Percentiles rank a stretch among this genome's conserved stretches.
Evolutionary conservation across 2,888 invertebrate genomes (phyloP).

Genomic region (Trichacis sp.): DNA sequence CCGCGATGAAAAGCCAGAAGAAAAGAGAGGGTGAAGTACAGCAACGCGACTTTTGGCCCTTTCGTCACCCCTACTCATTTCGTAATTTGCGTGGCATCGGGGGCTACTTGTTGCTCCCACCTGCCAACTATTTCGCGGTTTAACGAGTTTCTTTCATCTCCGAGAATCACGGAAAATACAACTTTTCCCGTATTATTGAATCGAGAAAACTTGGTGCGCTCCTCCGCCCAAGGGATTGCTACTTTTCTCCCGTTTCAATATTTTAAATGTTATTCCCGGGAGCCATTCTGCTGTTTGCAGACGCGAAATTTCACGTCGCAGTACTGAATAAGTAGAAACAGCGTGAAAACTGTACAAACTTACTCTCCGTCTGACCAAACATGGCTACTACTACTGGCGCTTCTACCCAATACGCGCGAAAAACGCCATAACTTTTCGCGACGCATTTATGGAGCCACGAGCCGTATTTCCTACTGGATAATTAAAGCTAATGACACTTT

Average conservation of each 20-base stretch:
- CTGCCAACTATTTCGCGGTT: not conserved
- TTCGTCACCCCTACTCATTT: not conserved
- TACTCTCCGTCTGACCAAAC: constrained; percentile 39
- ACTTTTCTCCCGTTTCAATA: too few species aligned
- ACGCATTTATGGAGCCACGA: not conserved
- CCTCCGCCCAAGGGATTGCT: too few species aligned
- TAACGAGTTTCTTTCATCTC: too few species aligned
- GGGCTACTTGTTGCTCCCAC: constrained; percentile 24
- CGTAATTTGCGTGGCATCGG: not conserved
- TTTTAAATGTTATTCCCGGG: too few species aligned
- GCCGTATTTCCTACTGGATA: too few species aligned
- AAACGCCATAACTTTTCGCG: not conserved
- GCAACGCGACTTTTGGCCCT: constrained; percentile 17
- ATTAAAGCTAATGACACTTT: too few species aligned
- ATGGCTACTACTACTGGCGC: constrained; percentile 12
- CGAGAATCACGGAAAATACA: too few species aligned
- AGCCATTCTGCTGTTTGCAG: too few species aligned
- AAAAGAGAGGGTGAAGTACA: constrained; percentile 6
- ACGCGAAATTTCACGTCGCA: not conserved
- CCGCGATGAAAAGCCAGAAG: constrained; percentile 3
- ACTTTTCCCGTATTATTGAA: too few species aligned
- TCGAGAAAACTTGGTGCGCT: too few species aligned
- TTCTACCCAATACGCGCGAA: not conserved
- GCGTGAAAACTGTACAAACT: constrained; percentile 26
- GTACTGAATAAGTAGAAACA: not conserved